Base-by-base conservation (phyloP, 2,113 vertebrate species). In the Serilophus lunatus region DNA sequence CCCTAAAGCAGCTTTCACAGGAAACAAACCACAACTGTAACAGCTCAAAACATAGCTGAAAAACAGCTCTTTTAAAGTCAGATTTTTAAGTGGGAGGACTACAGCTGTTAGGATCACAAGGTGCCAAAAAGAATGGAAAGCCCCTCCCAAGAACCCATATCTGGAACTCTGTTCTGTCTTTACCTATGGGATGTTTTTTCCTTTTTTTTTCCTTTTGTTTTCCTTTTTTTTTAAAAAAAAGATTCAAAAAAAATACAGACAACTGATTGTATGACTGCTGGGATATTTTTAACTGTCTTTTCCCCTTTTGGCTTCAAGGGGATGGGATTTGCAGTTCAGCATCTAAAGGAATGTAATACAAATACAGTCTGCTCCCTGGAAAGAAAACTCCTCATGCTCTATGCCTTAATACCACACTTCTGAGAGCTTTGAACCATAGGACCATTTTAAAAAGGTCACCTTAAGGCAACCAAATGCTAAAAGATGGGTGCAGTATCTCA, bases 201-300 rank as follows among this genome's bases (percentile, higher is more conserved):
- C 1, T 7, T 60, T 66, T 56, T 33, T 71, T 61, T 51, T n/a
- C n/a, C n/a, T n/a, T n/a, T n/a, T n/a, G n/a, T n/a, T 36, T 8
- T 5, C n/a, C 57, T 49, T 35, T 76, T 90, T 83, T 54, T 60
- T 42, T 64, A 14, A 10, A 50, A 69, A 69, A 10, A 63, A 92
- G 4, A 50, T 63, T 92, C 70, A 81, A 56, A 89, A 97, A 35
- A 97, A 95, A 79, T 71, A 97, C 92, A 98, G 97, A 97, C 98
- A 96, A 96, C 96, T 96, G 97, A 97, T 96, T 96, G 98, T 97
- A 97, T 61, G 94, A 91, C 90, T 97, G 95, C 93, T 96, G 96
- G 95, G 92, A 64, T 96, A 65, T 64, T 94, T 94, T 94, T 83
- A 94, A 56, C 86, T 86, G 18, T 68, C 61, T 84, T 54, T 64